Conservation (phyloP, 2,888 invertebrate genomes). For the Hecatera dysodea region DNA sequence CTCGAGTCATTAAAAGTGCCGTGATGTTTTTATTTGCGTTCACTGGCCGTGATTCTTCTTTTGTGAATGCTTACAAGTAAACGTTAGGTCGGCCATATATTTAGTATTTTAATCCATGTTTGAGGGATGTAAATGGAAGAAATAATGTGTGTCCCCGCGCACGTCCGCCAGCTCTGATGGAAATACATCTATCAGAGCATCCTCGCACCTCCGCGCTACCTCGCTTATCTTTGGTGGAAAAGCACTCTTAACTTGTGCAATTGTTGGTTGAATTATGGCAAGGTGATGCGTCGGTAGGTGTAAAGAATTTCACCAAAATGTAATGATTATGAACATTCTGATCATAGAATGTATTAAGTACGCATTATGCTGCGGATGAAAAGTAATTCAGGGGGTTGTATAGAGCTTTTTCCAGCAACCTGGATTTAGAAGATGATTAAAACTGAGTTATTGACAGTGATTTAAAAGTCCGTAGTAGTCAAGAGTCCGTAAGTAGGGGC, state of each 20-base stretch:
- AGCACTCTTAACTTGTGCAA: background rate
- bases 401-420: conserved; percentile 31
- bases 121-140: background rate
- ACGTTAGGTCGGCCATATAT: too few species aligned
- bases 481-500: background rate
- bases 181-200: background rate
- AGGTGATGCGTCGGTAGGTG: background rate
- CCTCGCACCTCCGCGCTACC: background rate
- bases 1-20: too few species aligned
- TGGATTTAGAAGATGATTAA: background rate
- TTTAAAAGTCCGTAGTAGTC: background rate
- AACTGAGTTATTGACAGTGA: background rate
- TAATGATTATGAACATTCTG: background rate
- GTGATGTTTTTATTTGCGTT: too few species aligned
- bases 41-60: too few species aligned
- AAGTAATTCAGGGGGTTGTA: conserved; percentile 35
- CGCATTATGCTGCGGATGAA: background rate
- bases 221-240: background rate
- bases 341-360: too few species aligned
- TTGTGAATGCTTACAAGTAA: too few species aligned
- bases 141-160: background rate
- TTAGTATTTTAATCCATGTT: too few species aligned
- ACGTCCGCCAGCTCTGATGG: too few species aligned
- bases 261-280: background rate
- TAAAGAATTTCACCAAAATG: background rate